These are phyloP conservation scores for Callithrix jacchus DNA, from an alignment of 2,113 vertebrate species.

Conservation along the genomic window DNA sequence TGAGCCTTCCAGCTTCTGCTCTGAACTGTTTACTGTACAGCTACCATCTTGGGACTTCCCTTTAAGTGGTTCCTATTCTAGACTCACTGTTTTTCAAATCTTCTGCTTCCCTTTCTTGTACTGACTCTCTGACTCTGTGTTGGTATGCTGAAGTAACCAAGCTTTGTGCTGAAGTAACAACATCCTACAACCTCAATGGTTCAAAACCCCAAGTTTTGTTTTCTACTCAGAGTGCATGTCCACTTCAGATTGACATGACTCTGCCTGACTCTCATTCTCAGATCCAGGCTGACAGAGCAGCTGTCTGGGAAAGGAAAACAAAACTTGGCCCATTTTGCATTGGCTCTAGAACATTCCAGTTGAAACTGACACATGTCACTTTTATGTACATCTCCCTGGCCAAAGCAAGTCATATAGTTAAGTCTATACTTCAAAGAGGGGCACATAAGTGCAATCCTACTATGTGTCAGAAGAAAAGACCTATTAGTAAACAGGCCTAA, in stretches of 20 bases:
- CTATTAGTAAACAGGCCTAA: background rate
- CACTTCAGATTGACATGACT: background rate
- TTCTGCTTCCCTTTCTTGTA: background rate
- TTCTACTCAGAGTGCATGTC: background rate
- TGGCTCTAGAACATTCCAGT: background rate
- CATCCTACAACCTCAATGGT: too few species aligned
- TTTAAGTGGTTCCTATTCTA: background rate
- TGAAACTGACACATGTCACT: background rate
- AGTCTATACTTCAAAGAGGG: background rate
- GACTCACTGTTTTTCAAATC: background rate
- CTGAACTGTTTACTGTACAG: background rate
- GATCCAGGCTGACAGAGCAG: background rate
- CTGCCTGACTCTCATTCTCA: fast-evolving
- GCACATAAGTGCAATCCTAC: background rate
- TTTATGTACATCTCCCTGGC: background rate
- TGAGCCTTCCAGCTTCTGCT: background rate
- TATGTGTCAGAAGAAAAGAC: background rate
- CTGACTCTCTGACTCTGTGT: background rate
- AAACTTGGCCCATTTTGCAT: background rate
- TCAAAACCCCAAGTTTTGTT: background rate
- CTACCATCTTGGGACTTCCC: background rate
- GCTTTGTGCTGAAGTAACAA: background rate
- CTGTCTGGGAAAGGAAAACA: background rate
- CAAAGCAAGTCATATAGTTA: background rate
- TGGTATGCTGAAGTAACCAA: background rate